Conservation (phyloP, 2,113 vertebrate species). For the Hippocampus comes region DNA sequence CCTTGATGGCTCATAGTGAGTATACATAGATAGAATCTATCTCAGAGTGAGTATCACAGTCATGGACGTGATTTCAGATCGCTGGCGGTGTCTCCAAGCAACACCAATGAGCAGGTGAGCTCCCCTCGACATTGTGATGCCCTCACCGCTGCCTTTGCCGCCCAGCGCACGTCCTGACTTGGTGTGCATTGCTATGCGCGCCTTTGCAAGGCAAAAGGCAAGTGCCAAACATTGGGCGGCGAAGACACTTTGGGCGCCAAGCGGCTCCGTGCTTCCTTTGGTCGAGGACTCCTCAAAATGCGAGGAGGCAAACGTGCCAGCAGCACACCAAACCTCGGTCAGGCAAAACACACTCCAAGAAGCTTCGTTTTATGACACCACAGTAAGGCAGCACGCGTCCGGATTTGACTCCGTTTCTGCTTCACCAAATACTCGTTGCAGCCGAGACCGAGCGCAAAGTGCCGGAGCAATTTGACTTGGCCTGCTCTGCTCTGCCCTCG, state of each 20-base stretch:
- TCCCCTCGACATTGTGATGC: neutral
- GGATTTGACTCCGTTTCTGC: no score
- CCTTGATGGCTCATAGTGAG: no score
- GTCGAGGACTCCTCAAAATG: constrained; percentile 91
- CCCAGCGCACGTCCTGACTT: neutral
- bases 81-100: constrained; percentile 51
- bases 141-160: neutral
- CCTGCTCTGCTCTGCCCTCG: constrained; percentile 72
- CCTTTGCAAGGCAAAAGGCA: constrained; percentile 28
- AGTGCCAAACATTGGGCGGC: constrained; percentile 27
- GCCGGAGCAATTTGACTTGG: constrained; percentile 84
- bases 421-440: constrained; percentile 36
- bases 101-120: constrained; percentile 69
- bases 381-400: no score
- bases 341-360: neutral
- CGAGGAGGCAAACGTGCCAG: constrained; percentile 83
- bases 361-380: neutral
- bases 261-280: constrained; percentile 86
- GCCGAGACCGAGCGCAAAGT: constrained; percentile 82
- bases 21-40: no score
- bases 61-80: neutral
- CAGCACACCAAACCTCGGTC: constrained; percentile 82
- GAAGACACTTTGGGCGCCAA: constrained; percentile 81
- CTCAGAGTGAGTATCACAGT: no score
- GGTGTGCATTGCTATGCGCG: neutral